Evolutionary conservation across 30 jellyfish, hydroid and myxozoan genomes (phyloP), one percentile per base, ranked within the genome.

Genomic region (Chironex yamaguchii): DNA sequence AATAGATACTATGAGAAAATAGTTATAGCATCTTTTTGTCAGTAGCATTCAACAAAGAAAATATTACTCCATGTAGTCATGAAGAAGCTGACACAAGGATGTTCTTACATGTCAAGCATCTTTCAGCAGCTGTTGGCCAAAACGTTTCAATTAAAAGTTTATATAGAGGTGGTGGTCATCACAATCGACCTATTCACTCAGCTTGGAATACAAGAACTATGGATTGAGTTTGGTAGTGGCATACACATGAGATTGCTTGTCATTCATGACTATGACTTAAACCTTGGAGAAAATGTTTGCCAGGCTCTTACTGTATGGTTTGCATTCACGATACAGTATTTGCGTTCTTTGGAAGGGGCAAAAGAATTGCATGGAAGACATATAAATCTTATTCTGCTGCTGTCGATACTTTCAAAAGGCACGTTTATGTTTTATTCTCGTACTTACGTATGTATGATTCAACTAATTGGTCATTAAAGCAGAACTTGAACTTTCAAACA

Each of bases 31-130:
- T 49, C 23, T 36, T 68, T 25, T 42, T 35, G 1, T 29, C 86
- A 9, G 71, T 4, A 12, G 71, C 76, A 31, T 24, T 20, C 34
- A 42, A 81, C 32, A 0, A 21, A 2, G 35, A 25, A 4, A 4
- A 2, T 26, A 3, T 68, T 1, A 14, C 78, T 1, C 86, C 79
- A 0, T 66, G 92, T 29, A 53, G 42, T 34, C 91, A 79, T 71
- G 75, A 79, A 35, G 91, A 79, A 52, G 91, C 91, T 1, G 91
- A 79, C 30, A 28, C 91, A 1, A n/a, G 91, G 14, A 62, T 79
- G 24, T 62, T 79, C 34, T 62, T 79, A 17, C 92, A 82, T 29
- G 50, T 51, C 25, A 36, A 42, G 23, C 67, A 82, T 30, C 3
- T 21, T 30, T 17, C 67, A 31, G 50, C 68, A 1, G 24, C 26